phyloP scores from a whole-genome alignment of 53 echinoderm and acorn worm genomes.

The Apostichopus leukothele region DNA sequence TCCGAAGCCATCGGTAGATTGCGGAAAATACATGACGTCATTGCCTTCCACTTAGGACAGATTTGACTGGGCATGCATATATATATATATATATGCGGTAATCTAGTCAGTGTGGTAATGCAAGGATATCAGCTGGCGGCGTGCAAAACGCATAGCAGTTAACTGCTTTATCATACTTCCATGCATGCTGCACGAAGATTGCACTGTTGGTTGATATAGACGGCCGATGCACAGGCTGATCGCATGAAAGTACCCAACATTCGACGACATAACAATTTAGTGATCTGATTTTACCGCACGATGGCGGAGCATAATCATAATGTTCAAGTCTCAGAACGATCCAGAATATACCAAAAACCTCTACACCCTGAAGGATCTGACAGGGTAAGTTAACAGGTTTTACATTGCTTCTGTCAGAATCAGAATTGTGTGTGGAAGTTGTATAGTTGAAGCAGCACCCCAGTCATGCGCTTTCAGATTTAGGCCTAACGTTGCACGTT shows the following conservation, averaged over 20 bases:
- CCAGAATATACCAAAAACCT: conserved; percentile 72
- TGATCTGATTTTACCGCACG: not conserved
- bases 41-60: not conserved
- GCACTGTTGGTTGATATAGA: not conserved
- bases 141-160: not conserved
- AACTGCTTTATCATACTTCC: not conserved
- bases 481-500: no score
- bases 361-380: conserved; percentile 78
- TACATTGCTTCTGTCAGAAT: no score
- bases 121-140: not conserved
- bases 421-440: no score
- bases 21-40: not conserved
- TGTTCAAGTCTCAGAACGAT: conserved; percentile 78
- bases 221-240: not conserved
- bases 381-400: conserved; percentile 63
- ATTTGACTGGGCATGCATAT: not conserved
- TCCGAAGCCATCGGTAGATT: not conserved
- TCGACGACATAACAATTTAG: not conserved
- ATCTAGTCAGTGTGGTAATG: not conserved
- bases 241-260: not conserved
- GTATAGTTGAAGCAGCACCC: no score
- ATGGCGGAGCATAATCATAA: conserved; percentile 53
- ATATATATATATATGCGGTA: no score
- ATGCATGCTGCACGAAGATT: not conserved
- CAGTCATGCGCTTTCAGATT: no score